Evolutionary conservation across 2,797 vertebrate genomes (phyloP), one percentile per base, ranked within the genome.

Genomic region (Scleropages formosus): DNA sequence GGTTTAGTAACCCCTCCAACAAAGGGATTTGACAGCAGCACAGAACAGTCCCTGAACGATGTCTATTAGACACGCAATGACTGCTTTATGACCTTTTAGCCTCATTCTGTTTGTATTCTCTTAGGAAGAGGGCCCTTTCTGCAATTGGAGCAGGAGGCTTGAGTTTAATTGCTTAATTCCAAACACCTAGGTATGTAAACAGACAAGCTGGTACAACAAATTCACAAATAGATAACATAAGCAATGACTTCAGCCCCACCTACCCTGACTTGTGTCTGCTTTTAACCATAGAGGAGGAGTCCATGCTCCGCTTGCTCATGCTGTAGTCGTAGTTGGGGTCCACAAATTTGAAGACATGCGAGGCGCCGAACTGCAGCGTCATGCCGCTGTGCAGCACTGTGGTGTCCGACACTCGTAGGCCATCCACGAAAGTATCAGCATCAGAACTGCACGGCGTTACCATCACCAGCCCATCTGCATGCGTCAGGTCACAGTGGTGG

Each of bases 301-400:
- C 96, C 78, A 84, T 16, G 27, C 88, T 20, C 67, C 95, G 92
- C 89, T 94, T 97, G 71, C 89, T 84, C 75, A 95, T 88, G 20
- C 78, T 78, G 24, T 97, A 95, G 84, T 98, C 96, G 69, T 96
- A 94, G 90, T 93, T 93, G 26, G 97, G 97, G 87, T 99, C 97
- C 86, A 99, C 97, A 1, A 99, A 99, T 86, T 99, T 99, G 73
- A 99, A 99, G 67, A 99, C 95, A 26, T 98, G 95, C 0, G 90
- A 89, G 0, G 93, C 92, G 0, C 97, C 97, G 10, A 99, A 99
- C 87, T 97, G 96, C 76, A 99, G 90, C 20, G 94, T 96, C 91
- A 94, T 92, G 39, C 97, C 96, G 0, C 95, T 96, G 51, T 95
- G 95, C 83, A 99, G 91, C 91, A 97, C 92, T 1, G 95, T 95